Evolutionary conservation across 2,888 invertebrate genomes (phyloP), one percentile per base, ranked within the genome.

Genomic region (Drosophila robusta): DNA sequence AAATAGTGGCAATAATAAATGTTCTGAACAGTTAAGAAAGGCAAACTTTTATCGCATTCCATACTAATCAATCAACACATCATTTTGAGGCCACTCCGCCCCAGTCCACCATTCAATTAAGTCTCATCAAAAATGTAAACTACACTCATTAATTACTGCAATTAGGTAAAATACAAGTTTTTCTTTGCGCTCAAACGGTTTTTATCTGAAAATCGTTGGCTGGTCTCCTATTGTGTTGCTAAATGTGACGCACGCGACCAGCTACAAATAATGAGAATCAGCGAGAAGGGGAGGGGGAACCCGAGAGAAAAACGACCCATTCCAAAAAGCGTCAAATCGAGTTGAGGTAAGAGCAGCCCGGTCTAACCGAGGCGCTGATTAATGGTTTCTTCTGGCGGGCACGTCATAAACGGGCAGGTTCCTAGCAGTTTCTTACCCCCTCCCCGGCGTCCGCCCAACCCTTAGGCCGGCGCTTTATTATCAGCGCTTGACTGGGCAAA

Each of bases 101-200:
- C 7, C 39, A 14, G 24, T 24, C 24, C 24, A 12, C 11, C 41
- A 29, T 56, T 49, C 49, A 74, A 66, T 64, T 58, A 71, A 4
- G 32, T 12, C 44, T 63, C 54, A 52, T 76, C 62, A 61, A 49
- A 68, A 65, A 55, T 70, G 72, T 78, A 87, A 84, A 73, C 76
- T 70, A 66, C 70, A 66, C 80, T 75, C 86, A 83, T 84, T 88
- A 87, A 83, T 88, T 80, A 87, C 72, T 70, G 70, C 87, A 84
- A 84, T 84, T 84, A 88, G 65, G 65, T 60, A 74, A 65, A 62
- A 62, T 56, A 60, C 67, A 60, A 41, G 51, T 75, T 78, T 60
- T 38, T 54, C 52, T 49, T 56, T 29, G 49, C 41, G 16, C 44
- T 54, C 49, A 57, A 56, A 32, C 63, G 57, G 46, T 64, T 54